Percentiles rank a stretch among this genome's conserved stretches.
Evolutionary conservation across 2,113 vertebrate species (phyloP).

Genomic region (Lepus americanus): DNA sequence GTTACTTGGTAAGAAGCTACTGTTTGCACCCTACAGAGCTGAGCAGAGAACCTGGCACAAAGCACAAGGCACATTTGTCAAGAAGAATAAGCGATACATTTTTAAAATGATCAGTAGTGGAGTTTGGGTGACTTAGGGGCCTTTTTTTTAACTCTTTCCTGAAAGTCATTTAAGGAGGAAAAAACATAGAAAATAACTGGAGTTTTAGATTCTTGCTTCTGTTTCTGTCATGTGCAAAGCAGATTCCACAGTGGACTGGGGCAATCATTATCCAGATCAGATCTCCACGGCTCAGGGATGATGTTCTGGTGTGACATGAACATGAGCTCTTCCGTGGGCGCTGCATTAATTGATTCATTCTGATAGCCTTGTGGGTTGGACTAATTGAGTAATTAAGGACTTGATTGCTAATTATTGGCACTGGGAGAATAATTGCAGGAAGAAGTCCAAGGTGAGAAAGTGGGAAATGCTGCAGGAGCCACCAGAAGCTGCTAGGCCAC

Average conservation of each 20-base stretch:
- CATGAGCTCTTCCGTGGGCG: not conserved
- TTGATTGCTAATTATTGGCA: constrained; percentile 38
- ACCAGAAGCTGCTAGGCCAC: not conserved
- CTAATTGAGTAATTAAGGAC: constrained; percentile 76
- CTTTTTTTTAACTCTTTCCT: not conserved
- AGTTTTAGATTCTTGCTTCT: not conserved
- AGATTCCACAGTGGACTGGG: not conserved
- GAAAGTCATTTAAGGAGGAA: not conserved
- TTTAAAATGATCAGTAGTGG: not conserved
- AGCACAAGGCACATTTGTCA: not conserved
- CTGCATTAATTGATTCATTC: constrained; percentile 33
- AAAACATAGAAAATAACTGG: not conserved
- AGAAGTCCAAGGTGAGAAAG: constrained; percentile 23
- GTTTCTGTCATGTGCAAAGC: not conserved
- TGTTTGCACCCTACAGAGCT: fast-evolving
- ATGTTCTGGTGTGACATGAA: not conserved
- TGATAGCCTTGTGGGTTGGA: not conserved
- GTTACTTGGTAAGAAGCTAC: not conserved
- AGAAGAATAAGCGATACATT: not conserved
- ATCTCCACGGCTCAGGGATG: not conserved
- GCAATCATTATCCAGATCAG: not conserved
- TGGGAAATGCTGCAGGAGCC: not conserved
- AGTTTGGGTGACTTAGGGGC: not conserved
- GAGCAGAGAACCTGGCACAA: not conserved
- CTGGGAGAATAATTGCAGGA: not conserved